Evolutionary conservation across 2,797 vertebrate species (phyloP).

Genomic region (Decapterus maruadsi): DNA sequence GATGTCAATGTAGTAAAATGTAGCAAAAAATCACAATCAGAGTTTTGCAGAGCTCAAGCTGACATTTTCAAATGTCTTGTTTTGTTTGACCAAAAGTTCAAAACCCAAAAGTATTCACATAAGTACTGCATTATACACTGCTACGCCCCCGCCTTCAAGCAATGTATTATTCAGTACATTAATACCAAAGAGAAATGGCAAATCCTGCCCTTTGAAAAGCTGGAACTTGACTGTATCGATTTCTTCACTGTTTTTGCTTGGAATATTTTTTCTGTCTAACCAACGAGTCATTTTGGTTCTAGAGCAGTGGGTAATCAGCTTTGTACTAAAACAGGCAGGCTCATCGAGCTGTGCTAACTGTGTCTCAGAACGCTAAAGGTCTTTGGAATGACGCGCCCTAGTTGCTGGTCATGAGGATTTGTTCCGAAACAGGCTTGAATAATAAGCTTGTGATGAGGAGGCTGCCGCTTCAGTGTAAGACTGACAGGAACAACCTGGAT

Average conservation of each 20-base stretch:
- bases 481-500: background rate
- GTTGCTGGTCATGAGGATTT: background rate
- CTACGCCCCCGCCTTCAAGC: no score
- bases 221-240: background rate
- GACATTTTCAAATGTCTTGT: background rate
- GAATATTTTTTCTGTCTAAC: background rate
- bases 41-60: background rate
- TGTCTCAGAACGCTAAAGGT: background rate
- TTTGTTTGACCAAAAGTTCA: background rate
- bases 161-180: no score
- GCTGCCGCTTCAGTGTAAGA: background rate
- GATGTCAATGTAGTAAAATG: background rate
- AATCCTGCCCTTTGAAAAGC: background rate
- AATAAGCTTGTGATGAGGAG: background rate
- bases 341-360: constrained; percentile 2
- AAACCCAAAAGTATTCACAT: background rate
- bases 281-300: no score
- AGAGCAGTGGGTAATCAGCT: background rate
- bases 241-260: background rate
- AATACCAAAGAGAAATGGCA: background rate
- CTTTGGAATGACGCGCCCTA: no score
- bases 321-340: background rate
- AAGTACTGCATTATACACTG: no score
- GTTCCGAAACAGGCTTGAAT: background rate
- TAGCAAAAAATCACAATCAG: background rate